Base-by-base conservation (phyloP, 2,888 invertebrate species). In the Polyommatus iphigenia region DNA sequence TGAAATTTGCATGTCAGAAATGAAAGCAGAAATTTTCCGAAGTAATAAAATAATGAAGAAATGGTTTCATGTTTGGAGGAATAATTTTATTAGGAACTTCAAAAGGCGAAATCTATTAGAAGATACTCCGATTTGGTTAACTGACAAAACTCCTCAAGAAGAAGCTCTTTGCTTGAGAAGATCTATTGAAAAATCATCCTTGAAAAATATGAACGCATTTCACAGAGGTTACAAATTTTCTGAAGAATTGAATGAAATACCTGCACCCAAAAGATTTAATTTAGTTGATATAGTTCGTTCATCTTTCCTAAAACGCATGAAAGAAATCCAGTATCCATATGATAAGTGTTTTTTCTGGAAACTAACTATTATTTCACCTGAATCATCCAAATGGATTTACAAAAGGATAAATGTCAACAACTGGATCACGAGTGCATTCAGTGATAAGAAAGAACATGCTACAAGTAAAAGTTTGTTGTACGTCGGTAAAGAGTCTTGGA, bases 311-410 rank as follows among this genome's bases (percentile, higher is more conserved):
- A 93, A 86, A 90, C 94, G 88, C 76, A 95, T 87, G 93, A 94
- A 89, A 87, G 94, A 89, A 89, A 94, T 90, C 76, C 89, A 83
- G 83, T 93, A 89, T 85, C 90, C 86, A 81, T 86, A 93, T 84
- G 85, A 91, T 83, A 89, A 91, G 87, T 89, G 89, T 83, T 87
- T 91, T 86, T 86, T 93, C 86, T 96, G 96, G 96, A 96, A 96
- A 89, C 86, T 96, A 54, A 93, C 95, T 6, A 85, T 96, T 76
- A 95, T 95, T 8, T 91, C 95, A 78, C 95, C 96, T 1, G 91
- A 94, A 80, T 82, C 90, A 76, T 85, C 86, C 32, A 91, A 94
- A 84, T 92, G 93, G 87, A 81, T 93, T 20, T 84, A 90, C 79
- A 88, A 86, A 79, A 91, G 91, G 80, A 88, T 95, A 82, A 88